Evolutionary conservation across 2,113 vertebrate species (phyloP), one percentile per base, ranked within the genome.

Genomic region (zebrafish (Danio rerio)): DNA sequence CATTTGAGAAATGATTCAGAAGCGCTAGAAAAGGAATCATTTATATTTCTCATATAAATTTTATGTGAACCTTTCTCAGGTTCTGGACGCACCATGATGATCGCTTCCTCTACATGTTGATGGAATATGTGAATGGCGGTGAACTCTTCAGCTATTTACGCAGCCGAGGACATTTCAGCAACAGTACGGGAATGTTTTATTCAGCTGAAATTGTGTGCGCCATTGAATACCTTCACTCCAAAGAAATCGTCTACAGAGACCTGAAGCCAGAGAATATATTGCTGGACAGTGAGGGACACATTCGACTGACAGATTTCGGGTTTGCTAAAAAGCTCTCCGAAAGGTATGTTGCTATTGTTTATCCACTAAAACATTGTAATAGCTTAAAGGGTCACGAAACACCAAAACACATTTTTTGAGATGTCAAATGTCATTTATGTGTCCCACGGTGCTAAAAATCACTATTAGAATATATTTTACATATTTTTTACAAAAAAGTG

Each of bases 251-350:
- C 78, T 98, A 99, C 93, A 93, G 97, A 66, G 97, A 98, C 92
- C 94, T 99, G 86, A 99, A 99, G 89, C 97, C 97, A 0, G 97
- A 99, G 93, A 99, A 98, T 91, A 96, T 99, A 85, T 93, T 99
- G 87, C 91, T 99, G 90, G 97, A 98, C 89, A 91, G 93, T 11
- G 95, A 98, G 75, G 97, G 97, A 7, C 97, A 99, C 91, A 95
- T 98, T 90, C 96, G 96, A 73, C 95, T 99, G 68, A 98, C 97
- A 0, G 97, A 99, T 91, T 99, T 99, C 15, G 96, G 97, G 89
- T 99, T 99, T 53, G 96, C 97, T 10, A 99, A 99, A 91, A 99
- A 99, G 80, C 94, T 99, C 8, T 93, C 94, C 0, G 97, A 98
- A 90, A 95, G 95, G 97, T 97, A 90, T 6, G 79, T 11, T 9